Evolutionary conservation across 2,797 vertebrate genomes (phyloP).

Genomic region (Rachycentron canadum): DNA sequence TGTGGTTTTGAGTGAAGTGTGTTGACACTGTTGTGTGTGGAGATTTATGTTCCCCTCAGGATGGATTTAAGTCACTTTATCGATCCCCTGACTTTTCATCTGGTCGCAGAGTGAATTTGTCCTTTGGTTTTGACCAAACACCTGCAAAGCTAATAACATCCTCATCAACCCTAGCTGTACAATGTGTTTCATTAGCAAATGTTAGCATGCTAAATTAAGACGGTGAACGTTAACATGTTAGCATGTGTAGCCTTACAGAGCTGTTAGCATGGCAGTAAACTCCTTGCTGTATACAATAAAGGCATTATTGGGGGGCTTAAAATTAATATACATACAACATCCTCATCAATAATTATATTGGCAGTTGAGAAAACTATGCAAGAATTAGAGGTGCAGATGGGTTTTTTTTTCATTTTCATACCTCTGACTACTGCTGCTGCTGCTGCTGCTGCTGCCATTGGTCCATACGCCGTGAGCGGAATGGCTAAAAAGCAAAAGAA

Average conservation of each 20-base stretch:
- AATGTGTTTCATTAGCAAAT: not conserved
- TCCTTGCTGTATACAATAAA: not conserved
- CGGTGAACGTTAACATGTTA: not conserved
- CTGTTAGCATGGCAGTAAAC: no score
- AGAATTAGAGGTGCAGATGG: not conserved
- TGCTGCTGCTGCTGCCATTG: constrained; percentile 94
- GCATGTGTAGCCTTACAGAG: no score
- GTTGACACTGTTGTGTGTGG: not conserved
- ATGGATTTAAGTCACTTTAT: not conserved
- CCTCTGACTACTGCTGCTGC: constrained; percentile 96
- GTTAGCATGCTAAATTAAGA: not conserved
- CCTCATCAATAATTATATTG: not conserved
- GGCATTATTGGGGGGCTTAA: no score
- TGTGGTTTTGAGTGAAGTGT: not conserved
- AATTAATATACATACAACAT: not conserved
- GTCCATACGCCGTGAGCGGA: constrained; percentile 97
- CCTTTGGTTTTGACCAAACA: not conserved
- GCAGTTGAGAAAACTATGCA: no score
- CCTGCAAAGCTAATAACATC: not conserved
- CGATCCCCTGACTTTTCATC: no score
- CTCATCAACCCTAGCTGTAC: not conserved
- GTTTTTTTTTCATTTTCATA: constrained; percentile 66
- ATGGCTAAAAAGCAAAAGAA: constrained; percentile 87
- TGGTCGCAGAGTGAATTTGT: not conserved
- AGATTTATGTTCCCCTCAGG: not conserved